Evolutionary conservation across 2,888 invertebrate species (phyloP), one percentile per base, ranked within the genome.

Genomic region (Antheraea yamamai): DNA sequence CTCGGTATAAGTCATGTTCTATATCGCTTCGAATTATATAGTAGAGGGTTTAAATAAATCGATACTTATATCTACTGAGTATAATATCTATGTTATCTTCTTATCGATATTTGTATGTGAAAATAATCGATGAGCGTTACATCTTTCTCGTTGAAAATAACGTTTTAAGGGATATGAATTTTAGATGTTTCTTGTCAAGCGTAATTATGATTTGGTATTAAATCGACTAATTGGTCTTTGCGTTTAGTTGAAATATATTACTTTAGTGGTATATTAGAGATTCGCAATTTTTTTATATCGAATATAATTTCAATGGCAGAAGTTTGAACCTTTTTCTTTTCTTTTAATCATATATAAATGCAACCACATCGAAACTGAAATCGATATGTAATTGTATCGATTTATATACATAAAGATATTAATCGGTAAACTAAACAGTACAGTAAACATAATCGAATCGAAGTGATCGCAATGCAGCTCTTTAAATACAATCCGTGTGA

Each of bases 221-320:
- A 30, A 68, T 68, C 26, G 20, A 20, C 7, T 58, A n/a, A 58
- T n/a, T 58, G 1, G 14, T 35, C 35, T 18, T 35, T 35, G 12
- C 85, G 80, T 90, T 92, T 93, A 92, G 92, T 91, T 91, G 76
- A 92, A 92, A 91, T 92, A 88, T 92, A 92, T 88, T 91, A 91
- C 90, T 76, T 78, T 85, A 85, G 87, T 88, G 88, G 85, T 84
- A 85, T 81, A 80, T 86, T 89, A 90, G 89, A 35, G 80, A 79
- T 89, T 87, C 88, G 89, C 85, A 87, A 83, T 82, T 84, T 84
- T 79, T 79, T 68, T 12, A 76, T 77, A 77, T 79, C 72, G 82
- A 80, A 75, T 79, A 84, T 86, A 87, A 78, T 81, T 82, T 77
- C 30, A 66, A 55, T 70, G 73, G 68, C 75, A 74, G 68, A 23